Evolutionary conservation across 1,140 invertebrate genomes (phyloP), one percentile per base, ranked within the genome.

Genomic region (Panonychus citri): DNA sequence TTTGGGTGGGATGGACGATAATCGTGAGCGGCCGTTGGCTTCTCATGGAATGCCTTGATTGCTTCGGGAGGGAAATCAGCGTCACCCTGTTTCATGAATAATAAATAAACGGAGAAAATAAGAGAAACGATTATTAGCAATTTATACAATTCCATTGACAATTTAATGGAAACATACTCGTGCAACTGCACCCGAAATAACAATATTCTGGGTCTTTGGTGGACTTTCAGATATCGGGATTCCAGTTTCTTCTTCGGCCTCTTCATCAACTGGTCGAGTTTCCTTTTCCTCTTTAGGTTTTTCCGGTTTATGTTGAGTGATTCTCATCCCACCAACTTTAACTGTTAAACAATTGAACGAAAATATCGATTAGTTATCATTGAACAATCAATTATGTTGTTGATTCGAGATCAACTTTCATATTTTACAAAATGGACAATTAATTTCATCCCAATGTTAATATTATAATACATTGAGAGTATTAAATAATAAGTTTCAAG

Each of bases 1-100:
- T 48, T 34, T n/a, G 58, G 43, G 15, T 56, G 46, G 12, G 58
- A 55, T 34, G 55, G 50, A 67, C 74, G 65, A 70, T 71, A 64
- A 72, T 78, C 70, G 68, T 77, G 66, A 64, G 75, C 69, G 71
- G 82, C 67, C 71, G 77, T 66, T 72, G 85, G 70, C 74, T 86
- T 75, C 17, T 54, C 61, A 76, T 87, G 71, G 68, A 77, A 78
- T 64, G 78, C 75, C 67, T 88, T 83, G 5, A 86, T 81, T 3
- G 85, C 84, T 66, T 85, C 81, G 1, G 81, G 76, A n/a, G 85
- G 82, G 68, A 85, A 89, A 67, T 89, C 85, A 17, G 80, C 79
- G 67, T 86, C 81, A 37, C 83, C 84, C 70, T 80, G 78, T 49
- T 26, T 19, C 13, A 26, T 19, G 15, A 19, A 17, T 24, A 24